A percentile compares a stretch with the other conserved stretches of the same genome.
These are phyloP conservation scores for Acrocephalus kingi DNA, from an alignment of 2,113 vertebrate species.

Conservation along the genomic window DNA sequence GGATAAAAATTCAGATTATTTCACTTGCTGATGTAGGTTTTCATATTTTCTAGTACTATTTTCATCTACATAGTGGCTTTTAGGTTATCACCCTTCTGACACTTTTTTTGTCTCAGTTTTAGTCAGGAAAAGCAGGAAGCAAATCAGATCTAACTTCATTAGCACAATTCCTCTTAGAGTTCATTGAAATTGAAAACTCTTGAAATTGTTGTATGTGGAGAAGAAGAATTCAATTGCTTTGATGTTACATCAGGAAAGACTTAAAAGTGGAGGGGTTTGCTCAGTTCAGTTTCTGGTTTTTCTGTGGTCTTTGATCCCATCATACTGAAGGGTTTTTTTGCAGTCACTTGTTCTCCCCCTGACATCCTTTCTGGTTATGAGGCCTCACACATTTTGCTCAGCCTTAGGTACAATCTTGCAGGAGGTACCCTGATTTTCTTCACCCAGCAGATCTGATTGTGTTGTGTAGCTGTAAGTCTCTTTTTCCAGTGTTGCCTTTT, in stretches of 20 bases:
- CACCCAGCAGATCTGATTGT: not conserved
- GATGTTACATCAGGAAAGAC: not conserved
- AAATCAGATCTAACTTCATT: not conserved
- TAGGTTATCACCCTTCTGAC: not conserved
- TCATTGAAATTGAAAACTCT: not conserved
- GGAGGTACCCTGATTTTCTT: not conserved
- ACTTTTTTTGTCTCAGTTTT: not conserved
- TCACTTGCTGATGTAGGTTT: not conserved
- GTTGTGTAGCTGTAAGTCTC: not conserved
- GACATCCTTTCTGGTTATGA: not conserved
- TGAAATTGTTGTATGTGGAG: not conserved
- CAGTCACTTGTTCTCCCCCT: accelerated
- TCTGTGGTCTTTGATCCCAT: not conserved
- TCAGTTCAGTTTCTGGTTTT: not conserved
- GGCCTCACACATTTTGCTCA: not conserved
- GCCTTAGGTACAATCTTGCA: not conserved
- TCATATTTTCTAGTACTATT: not conserved
- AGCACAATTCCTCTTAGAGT: not conserved
- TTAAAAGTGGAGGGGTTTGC: not conserved
- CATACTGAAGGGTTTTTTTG: not conserved
- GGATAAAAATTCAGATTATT: not conserved
- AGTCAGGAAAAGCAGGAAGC: not conserved
- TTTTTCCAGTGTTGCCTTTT: not conserved
- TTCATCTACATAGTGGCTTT: not conserved
- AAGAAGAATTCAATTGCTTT: not conserved